These are phyloP conservation scores for Heliornis fulica DNA, from an alignment of 2,113 vertebrate species.

Conservation along the genomic window DNA sequence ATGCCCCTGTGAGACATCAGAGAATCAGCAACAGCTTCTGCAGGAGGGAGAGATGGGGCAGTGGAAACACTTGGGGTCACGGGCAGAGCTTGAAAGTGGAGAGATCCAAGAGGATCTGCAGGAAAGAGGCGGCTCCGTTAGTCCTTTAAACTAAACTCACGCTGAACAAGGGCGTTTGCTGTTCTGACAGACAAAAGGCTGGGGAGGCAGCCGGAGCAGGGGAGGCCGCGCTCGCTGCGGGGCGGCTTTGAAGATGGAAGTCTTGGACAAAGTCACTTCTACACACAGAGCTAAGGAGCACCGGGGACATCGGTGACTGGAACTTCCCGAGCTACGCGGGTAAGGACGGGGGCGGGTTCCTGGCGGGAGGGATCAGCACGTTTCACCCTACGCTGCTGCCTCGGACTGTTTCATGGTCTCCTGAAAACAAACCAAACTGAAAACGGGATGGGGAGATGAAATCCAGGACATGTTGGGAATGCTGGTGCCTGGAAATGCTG, in stretches of 20 bases:
- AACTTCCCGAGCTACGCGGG: neutral
- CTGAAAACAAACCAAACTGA: neutral
- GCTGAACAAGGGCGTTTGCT: neutral
- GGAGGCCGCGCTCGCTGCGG: neutral
- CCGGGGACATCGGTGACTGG: neutral
- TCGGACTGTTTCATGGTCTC: neutral
- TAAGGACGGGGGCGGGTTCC: neutral
- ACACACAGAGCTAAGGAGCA: neutral
- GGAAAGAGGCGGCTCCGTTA: neutral
- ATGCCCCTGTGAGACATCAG: neutral
- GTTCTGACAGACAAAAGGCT: neutral
- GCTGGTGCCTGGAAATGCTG: neutral
- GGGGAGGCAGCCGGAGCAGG: neutral
- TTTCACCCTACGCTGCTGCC: neutral
- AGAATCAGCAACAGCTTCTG: neutral
- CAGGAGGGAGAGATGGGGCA: neutral
- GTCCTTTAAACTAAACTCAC: neutral
- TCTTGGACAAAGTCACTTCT: neutral
- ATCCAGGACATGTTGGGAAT: rapidly evolving
- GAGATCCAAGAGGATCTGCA: neutral
- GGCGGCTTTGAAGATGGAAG: neutral
- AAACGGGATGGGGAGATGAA: neutral
- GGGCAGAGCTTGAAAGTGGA: neutral
- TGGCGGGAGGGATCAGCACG: neutral
- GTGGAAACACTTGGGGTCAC: rapidly evolving